Evolutionary conservation across 2,888 invertebrate genomes (phyloP), one percentile per base, ranked within the genome.

Genomic region (Noctuana brunneofusca): DNA sequence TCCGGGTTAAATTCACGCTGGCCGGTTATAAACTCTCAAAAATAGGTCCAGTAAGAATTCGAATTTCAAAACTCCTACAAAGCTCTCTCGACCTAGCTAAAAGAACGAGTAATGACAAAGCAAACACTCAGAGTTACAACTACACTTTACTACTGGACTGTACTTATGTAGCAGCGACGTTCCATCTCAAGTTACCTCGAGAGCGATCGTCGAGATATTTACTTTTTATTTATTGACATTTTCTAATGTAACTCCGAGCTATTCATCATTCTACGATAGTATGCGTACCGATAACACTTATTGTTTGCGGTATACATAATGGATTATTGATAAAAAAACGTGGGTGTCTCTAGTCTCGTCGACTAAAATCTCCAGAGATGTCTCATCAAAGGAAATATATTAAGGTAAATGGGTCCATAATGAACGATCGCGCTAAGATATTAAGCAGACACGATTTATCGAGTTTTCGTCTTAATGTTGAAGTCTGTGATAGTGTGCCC

Each of bases 141-240:
- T 53, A 53, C 58, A 66, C 65, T 58, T 66, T 38, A 64, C 55
- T 56, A 55, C 62, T 54, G 56, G 57, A 67, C 60, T 67, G 43
- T 67, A 71, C 69, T 50, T 43, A 50, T 52, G 57, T 48, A 49
- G 38, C 56, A 65, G 68, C 73, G 72, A 70, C 65, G 69, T 71
- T 73, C 72, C 79, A 79, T 78, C 78, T 86, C 79, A 70, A 68
- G 76, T 80, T 81, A 76, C 80, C 70, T 73, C 70, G 65, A 70
- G 66, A 66, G 68, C 66, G 66, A 64, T 75, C 75, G 75, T 71
- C 67, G 67, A 78, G 87, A 89, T 88, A 87, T 81, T 80, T 76
- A 81, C 81, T 87, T 89, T 89, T 90, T 91, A 89, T 89, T 89
- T 89, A 91, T 91, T 89, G 86, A 87, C 88, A 86, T 87, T 89